Conservation (phyloP, 2,113 vertebrate genomes). For the Pogona vitticeps region DNA sequence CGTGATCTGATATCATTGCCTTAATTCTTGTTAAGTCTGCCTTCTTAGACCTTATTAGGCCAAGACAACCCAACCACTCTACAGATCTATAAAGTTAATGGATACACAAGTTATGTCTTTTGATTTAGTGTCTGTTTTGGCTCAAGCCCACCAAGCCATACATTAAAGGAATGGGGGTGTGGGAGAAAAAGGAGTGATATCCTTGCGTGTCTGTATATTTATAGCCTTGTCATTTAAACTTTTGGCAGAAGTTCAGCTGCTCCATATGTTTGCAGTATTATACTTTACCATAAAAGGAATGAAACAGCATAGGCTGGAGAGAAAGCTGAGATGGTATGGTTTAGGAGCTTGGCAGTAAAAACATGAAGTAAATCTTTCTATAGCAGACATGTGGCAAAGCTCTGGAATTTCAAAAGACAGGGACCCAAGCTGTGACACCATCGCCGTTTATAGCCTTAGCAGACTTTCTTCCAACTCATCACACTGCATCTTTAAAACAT, state of each 20-base stretch:
- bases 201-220: conserved; percentile 71
- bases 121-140: conserved; percentile 74
- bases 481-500: conserved; percentile 26
- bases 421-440: conserved; percentile 56
- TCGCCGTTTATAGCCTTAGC: conserved; percentile 39
- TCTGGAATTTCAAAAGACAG: conserved; percentile 71
- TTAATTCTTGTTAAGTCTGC: conserved; percentile 25
- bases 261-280: conserved; percentile 81
- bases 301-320: conserved; percentile 63
- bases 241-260: conserved; percentile 78
- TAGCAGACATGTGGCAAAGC: conserved; percentile 63
- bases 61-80: conserved; percentile 22
- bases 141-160: conserved; percentile 66
- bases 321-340: conserved; percentile 77
- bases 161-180: conserved; percentile 58
- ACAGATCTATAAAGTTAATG: conserved; percentile 63
- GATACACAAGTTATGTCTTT: conserved; percentile 55
- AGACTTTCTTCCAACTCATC: conserved; percentile 44
- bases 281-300: conserved; percentile 80
- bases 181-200: not conserved
- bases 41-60: conserved; percentile 27
- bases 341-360: conserved; percentile 75
- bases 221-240: conserved; percentile 81
- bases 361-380: conserved; percentile 70
- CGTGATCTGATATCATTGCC: conserved; percentile 4